Evolutionary conservation across 2,888 invertebrate species (phyloP).

Genomic region (Lottia scabra): DNA sequence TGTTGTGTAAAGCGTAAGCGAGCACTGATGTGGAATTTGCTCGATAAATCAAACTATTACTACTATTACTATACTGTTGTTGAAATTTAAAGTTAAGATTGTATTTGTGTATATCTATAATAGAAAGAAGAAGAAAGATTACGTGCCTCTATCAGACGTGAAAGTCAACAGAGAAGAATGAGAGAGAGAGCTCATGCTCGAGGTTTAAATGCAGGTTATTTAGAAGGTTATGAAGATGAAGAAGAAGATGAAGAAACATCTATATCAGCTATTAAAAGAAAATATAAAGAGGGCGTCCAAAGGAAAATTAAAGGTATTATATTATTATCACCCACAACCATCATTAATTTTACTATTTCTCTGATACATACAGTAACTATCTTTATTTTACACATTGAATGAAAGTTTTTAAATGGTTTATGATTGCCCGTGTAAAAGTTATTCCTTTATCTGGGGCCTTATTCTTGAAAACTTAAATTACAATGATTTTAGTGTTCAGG

Average conservation of each 20-base stretch:
- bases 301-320: slow-evolving; percentile 28
- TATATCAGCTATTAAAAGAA: slow-evolving; percentile 92
- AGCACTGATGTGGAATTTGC: no score
- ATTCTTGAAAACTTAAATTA: no score
- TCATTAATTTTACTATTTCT: no score
- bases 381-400: no score
- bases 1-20: no score
- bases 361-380: no score
- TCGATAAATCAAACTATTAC: no score
- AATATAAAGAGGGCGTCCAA: slow-evolving; percentile 81
- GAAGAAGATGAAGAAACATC: slow-evolving; percentile 96
- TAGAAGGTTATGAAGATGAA: slow-evolving; percentile 80
- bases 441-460: no score
- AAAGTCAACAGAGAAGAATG: slow-evolving; percentile 75
- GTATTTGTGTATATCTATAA: neutral
- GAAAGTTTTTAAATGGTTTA: no score
- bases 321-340: no score
- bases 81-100: neutral
- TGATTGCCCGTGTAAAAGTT: no score
- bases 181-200: slow-evolving; percentile 71
- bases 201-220: slow-evolving; percentile 72
- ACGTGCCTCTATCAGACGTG: slow-evolving; percentile 85
- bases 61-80: neutral
- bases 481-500: no score
- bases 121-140: slow-evolving; percentile 97